phyloP scores from a whole-genome alignment of 2,888 invertebrate species.

The Calliscelio sp. region DNA sequence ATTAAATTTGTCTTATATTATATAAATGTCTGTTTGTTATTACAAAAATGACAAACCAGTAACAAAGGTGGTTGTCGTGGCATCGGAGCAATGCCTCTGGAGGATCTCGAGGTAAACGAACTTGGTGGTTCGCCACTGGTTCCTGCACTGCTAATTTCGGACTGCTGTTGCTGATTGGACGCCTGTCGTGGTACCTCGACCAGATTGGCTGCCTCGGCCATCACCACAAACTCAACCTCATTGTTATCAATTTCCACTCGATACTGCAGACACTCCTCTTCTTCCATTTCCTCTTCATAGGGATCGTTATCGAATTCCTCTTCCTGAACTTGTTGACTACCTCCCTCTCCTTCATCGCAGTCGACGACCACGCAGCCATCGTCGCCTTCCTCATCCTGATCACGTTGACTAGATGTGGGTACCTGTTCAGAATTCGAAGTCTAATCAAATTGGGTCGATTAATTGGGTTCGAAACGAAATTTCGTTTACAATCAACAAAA shows the following conservation, averaged over 20 bases:
- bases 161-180: conserved; percentile 86
- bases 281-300: conserved; percentile 85
- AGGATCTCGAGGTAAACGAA: conserved; percentile 81
- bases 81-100: conserved; percentile 87
- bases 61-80: conserved; percentile 87
- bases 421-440: conserved; percentile 86
- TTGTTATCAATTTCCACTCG: conserved; percentile 87
- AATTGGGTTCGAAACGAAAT: neutral
- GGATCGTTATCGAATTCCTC: conserved; percentile 87
- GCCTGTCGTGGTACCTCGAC: conserved; percentile 89
- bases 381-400: conserved; percentile 89
- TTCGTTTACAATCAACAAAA: neutral
- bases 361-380: conserved; percentile 93
- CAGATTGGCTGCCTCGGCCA: conserved; percentile 87
- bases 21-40: too few species aligned
- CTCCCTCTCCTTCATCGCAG: conserved; percentile 91
- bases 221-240: conserved; percentile 88
- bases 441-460: conserved; percentile 34
- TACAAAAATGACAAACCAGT: conserved; percentile 79
- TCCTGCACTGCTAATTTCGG: conserved; percentile 90
- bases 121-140: conserved; percentile 84
- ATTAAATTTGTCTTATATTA: too few species aligned
- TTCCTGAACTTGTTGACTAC: conserved; percentile 85
- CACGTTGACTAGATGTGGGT: conserved; percentile 94
- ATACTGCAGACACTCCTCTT: conserved; percentile 84